phyloP scores from a whole-genome alignment of 2,888 invertebrate genomes.

The Tineola bisselliella region DNA sequence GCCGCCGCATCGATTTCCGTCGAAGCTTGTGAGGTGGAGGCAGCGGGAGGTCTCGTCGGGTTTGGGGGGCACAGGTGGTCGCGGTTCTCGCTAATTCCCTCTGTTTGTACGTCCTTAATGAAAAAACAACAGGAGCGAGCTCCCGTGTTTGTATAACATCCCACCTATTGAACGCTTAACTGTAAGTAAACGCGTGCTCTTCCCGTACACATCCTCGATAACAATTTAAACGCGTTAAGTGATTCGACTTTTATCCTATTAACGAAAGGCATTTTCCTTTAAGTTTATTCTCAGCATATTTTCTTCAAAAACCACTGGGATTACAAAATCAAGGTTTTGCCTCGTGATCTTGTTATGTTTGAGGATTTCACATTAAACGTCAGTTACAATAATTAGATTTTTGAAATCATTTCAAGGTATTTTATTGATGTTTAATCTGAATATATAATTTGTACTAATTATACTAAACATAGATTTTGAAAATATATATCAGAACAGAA shows the following conservation, averaged over 20 bases:
- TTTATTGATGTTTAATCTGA: not conserved
- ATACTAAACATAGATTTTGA: too few species aligned
- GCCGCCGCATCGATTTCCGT: constrained; percentile 13
- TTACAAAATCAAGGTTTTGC: not conserved
- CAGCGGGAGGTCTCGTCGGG: not conserved
- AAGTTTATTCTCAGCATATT: not conserved
- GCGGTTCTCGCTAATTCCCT: constrained; percentile 22
- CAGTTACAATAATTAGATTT: not conserved
- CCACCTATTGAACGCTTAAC: constrained; percentile 13
- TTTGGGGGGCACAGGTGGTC: constrained; percentile 5
- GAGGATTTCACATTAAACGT: not conserved
- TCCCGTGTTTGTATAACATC: constrained; percentile 23
- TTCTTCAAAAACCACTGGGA: not conserved
- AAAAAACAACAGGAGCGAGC: constrained; percentile 32
- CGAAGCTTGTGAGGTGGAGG: constrained; percentile 6
- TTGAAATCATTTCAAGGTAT: not conserved
- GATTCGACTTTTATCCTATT: not conserved
- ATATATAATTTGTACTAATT: too few species aligned
- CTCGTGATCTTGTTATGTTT: not conserved
- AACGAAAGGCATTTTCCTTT: not conserved
- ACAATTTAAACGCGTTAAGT: not conserved
- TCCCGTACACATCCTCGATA: not conserved
- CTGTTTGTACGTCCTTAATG: constrained; percentile 32
- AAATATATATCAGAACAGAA: too few species aligned
- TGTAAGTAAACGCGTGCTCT: constrained; percentile 9